phyloP scores from a whole-genome alignment of 1,140 invertebrate genomes.

The Oryctes rhinoceros region DNA sequence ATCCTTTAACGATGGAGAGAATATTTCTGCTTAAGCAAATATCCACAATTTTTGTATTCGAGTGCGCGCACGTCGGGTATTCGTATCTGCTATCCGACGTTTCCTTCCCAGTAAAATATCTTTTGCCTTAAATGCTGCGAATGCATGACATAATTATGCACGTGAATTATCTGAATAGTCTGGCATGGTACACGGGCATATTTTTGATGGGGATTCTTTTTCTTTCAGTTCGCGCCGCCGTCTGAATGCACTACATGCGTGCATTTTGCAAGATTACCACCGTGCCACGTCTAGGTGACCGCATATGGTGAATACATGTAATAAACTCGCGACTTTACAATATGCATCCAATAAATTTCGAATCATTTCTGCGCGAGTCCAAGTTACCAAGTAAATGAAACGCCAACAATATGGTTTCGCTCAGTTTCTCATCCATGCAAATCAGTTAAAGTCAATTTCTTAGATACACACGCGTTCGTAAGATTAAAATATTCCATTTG shows the following conservation, averaged over 20 bases:
- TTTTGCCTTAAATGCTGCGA: background rate
- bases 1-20: no score
- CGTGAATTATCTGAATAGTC: constrained; percentile 25
- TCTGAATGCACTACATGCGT: background rate
- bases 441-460: constrained; percentile 17
- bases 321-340: constrained; percentile 29
- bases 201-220: background rate
- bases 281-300: background rate
- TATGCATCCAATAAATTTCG: constrained; percentile 29
- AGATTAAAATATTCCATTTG: constrained; percentile 17
- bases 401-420: constrained; percentile 26
- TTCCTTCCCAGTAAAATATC: constrained; percentile 7
- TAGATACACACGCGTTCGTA: background rate
- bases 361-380: background rate
- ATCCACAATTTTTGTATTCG: background rate
- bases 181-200: background rate
- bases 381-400: constrained; percentile 22
- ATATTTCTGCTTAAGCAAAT: background rate
- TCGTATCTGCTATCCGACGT: background rate
- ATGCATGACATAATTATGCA: constrained; percentile 21
- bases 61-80: background rate
- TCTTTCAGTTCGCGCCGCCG: background rate
- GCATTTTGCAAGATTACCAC: background rate
- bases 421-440: constrained; percentile 6
- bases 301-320: background rate